These are phyloP conservation scores for Carterocephalus palaemon DNA, from an alignment of 2,888 invertebrate species.

Conservation along the genomic window DNA sequence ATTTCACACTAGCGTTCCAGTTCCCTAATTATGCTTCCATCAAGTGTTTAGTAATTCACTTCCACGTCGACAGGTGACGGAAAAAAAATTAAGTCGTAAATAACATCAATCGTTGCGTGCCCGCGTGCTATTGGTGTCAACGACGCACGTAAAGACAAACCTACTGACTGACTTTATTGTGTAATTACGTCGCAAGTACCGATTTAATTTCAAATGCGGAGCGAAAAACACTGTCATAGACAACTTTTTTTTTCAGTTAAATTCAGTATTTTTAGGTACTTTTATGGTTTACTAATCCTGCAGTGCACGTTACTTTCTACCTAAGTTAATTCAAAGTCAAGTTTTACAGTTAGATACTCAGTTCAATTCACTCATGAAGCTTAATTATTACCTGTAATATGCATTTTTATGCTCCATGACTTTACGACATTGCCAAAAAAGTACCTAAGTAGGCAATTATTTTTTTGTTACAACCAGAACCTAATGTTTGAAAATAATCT, in stretches of 20 bases:
- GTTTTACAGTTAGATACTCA: too few species aligned
- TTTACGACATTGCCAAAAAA: too few species aligned
- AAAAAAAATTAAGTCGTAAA: constrained; percentile 24
- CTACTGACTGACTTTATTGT: constrained; percentile 42
- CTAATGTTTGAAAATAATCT: too few species aligned
- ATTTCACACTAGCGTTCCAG: constrained; percentile 13
- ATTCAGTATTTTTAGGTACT: too few species aligned
- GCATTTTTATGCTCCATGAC: too few species aligned
- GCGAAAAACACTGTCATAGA: neutral
- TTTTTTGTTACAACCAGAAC: too few species aligned
- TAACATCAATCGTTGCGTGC: constrained; percentile 31
- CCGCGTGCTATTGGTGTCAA: constrained; percentile 24
- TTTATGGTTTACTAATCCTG: too few species aligned
- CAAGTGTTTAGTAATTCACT: constrained; percentile 22
- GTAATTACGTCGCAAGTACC: constrained; percentile 23
- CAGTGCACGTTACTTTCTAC: too few species aligned
- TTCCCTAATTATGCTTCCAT: constrained; percentile 17
- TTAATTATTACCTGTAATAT: too few species aligned
- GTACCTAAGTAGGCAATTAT: too few species aligned
- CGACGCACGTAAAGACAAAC: constrained; percentile 40
- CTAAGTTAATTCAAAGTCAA: too few species aligned
- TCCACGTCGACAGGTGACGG: constrained; percentile 26
- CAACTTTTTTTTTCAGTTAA: neutral
- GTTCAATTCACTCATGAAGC: too few species aligned
- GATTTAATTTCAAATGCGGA: constrained; percentile 17